Conservation (phyloP, 2,888 invertebrate species). For the Xestia rhomboidea region DNA sequence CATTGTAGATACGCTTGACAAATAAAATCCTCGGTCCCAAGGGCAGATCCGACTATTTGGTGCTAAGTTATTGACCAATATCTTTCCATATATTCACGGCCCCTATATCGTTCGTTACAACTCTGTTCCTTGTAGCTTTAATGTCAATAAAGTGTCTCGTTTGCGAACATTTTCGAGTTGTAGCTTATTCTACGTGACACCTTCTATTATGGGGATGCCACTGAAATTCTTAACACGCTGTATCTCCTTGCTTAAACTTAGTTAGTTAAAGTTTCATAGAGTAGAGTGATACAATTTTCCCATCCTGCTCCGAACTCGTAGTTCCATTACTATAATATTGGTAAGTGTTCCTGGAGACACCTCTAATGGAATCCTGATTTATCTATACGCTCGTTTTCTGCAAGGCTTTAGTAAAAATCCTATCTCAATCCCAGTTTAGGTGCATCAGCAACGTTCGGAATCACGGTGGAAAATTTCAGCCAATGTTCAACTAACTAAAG, state of each 20-base stretch:
- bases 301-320: neutral
- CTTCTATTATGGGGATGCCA: constrained; percentile 3
- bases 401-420: constrained; percentile 48
- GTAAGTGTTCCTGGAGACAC: constrained; percentile 20
- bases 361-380: constrained; percentile 54
- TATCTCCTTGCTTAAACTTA: neutral
- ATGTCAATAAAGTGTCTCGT: constrained; percentile 60
- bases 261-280: constrained; percentile 1
- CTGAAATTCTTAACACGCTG: constrained; percentile 2
- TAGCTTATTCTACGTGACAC: constrained; percentile 35
- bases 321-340: constrained; percentile 32
- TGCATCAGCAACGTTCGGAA: constrained; percentile 41
- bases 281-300: neutral
- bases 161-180: constrained; percentile 30
- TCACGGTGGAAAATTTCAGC: constrained; percentile 20
- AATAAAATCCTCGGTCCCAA: constrained; percentile 47
- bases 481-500: constrained; percentile 26
- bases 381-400: constrained; percentile 37
- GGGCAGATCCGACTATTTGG: constrained; percentile 50
- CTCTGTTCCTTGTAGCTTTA: constrained; percentile 38
- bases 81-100: constrained; percentile 37
- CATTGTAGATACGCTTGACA: constrained; percentile 46
- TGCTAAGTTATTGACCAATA: constrained; percentile 51
- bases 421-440: constrained; percentile 46
- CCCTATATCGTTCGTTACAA: constrained; percentile 35